A percentile compares a stretch with the other conserved stretches of the same genome.
Evolutionary conservation across 2,113 vertebrate genomes (phyloP).

Genomic region (Eleginops maclovinus): DNA sequence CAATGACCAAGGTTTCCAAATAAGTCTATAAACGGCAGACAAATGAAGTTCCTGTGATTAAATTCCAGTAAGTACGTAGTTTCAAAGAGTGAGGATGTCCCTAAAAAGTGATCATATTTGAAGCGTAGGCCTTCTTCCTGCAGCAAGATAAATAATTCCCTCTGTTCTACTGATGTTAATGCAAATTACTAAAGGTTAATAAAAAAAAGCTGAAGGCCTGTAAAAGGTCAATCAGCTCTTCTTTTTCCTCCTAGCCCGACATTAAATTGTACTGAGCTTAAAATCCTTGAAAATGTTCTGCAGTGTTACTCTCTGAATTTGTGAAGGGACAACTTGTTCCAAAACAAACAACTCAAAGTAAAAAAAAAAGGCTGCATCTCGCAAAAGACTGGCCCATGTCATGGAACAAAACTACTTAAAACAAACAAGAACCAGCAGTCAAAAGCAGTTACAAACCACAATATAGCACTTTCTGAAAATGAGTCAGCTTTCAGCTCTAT

Average conservation of each 20-base stretch:
- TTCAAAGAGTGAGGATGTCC: not conserved
- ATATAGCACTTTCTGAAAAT: too few relatives aligned
- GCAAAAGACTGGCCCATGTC: not conserved
- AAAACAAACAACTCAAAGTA: constrained; percentile 10
- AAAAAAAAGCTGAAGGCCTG: not conserved
- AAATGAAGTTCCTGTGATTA: not conserved
- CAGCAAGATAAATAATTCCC: not conserved
- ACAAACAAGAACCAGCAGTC: too few relatives aligned
- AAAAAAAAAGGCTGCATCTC: not conserved
- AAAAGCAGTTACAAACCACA: too few relatives aligned
- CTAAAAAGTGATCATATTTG: not conserved
- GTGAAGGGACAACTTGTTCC: not conserved
- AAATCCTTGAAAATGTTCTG: not conserved
- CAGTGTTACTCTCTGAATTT: not conserved
- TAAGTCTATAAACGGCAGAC: not conserved
- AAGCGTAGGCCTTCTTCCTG: not conserved
- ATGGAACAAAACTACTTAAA: not conserved
- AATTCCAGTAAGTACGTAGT: not conserved
- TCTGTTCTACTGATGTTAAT: not conserved
- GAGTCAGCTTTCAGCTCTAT: too few relatives aligned
- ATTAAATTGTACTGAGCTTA: not conserved
- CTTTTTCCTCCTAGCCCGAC: too few relatives aligned
- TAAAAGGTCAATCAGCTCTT: too few relatives aligned
- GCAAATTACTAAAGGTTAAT: not conserved
- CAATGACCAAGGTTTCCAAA: not conserved